phyloP scores from a whole-genome alignment of 2,113 vertebrate genomes.

The Polypterus bichir region DNA sequence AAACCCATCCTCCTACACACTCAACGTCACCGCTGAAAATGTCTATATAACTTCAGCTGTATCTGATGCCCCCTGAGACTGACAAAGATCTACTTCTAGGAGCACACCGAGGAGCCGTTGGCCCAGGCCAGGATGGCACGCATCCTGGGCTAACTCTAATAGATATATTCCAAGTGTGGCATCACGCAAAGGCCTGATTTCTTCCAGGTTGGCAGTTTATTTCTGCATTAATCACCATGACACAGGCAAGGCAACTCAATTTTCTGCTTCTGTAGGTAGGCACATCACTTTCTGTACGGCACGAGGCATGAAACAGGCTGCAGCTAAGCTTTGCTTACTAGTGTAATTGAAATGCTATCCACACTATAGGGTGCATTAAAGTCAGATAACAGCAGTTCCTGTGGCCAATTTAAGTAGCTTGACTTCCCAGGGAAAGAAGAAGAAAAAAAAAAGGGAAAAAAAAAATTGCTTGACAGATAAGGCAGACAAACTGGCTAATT shows the following conservation, averaged over 20 bases:
- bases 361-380: conserved; percentile 99
- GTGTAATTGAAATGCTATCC: conserved; percentile 99
- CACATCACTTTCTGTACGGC: conserved; percentile 83
- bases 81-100: too few species aligned
- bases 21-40: not conserved
- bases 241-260: conserved; percentile 99
- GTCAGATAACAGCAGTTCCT: conserved; percentile 98
- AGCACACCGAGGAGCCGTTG: too few species aligned
- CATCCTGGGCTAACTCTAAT: not conserved
- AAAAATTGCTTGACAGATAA: conserved; percentile 94
- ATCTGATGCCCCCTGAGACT: too few species aligned
- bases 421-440: conserved; percentile 75
- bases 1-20: not conserved
- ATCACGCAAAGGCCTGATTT: conserved; percentile 15
- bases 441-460: conserved; percentile 27
- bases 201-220: conserved; percentile 89
- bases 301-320: conserved; percentile 91
- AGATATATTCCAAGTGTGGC: conserved; percentile 1
- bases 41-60: too few species aligned
- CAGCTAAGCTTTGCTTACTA: conserved; percentile 99
- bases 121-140: too few species aligned
- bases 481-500: conserved; percentile 98
- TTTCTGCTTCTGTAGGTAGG: conserved; percentile 99
- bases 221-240: conserved; percentile 99
- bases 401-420: conserved; percentile 99